phyloP scores from a whole-genome alignment of 2,888 invertebrate genomes.

The Alloplasta piceator region DNA sequence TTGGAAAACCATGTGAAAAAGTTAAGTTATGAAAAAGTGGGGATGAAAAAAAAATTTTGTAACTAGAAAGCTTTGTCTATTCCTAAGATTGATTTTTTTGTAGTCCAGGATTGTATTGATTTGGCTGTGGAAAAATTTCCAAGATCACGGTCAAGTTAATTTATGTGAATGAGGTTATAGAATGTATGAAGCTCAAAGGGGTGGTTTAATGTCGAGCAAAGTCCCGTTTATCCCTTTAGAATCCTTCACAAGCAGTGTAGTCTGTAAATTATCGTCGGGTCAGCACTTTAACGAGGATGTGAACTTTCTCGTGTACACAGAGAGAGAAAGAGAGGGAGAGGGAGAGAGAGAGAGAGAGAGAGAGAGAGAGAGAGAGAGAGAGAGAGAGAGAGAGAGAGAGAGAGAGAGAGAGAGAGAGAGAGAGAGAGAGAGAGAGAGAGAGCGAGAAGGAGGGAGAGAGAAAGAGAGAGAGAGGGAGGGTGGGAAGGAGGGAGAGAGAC shows the following conservation, averaged over 20 bases:
- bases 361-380: neutral
- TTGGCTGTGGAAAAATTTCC: too few relatives aligned
- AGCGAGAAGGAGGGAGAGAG: neutral
- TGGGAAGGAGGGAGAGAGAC: too few relatives aligned
- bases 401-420: neutral
- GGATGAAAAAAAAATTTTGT: too few relatives aligned
- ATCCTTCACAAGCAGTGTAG: constrained; percentile 19
- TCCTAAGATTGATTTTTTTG: too few relatives aligned
- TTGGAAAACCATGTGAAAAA: too few relatives aligned
- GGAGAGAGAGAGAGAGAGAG: neutral
- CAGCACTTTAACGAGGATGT: constrained; percentile 3
- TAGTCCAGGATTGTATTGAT: too few relatives aligned
- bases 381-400: neutral
- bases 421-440: too few relatives aligned
- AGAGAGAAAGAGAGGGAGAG: neutral
- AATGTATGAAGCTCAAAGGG: neutral
- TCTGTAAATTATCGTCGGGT: constrained; percentile 27
- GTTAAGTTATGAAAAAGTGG: too few relatives aligned
- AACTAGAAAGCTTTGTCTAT: too few relatives aligned
- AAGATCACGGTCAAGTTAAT: too few relatives aligned
- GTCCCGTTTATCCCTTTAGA: constrained; percentile 8
- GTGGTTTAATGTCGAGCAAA: constrained; percentile 6
- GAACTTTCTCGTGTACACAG: constrained; percentile 12
- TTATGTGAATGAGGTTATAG: too few relatives aligned
- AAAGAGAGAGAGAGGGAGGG: constrained; percentile 11